Evolutionary conservation across 2,888 invertebrate species (phyloP).

Genomic region (Gibbula magus): DNA sequence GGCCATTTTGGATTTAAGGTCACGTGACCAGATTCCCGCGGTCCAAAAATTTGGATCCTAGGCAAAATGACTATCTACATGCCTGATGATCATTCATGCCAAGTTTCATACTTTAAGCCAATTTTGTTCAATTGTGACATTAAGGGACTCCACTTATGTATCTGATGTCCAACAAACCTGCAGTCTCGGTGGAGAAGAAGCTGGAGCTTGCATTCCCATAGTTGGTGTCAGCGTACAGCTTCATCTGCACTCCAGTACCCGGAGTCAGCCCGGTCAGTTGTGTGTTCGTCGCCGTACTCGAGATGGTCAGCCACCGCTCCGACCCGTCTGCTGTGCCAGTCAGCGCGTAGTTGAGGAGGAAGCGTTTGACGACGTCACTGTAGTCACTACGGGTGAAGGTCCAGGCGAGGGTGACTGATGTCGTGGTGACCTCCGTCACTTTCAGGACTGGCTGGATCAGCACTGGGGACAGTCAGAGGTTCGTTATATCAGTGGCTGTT

Average conservation of each 20-base stretch:
- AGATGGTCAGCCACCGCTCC: background rate
- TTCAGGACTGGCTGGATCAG: background rate
- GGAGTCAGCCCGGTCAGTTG: slow-evolving; percentile 21
- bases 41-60: no score
- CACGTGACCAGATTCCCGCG: no score
- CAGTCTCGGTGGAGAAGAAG: background rate
- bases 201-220: slow-evolving; percentile 15
- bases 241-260: slow-evolving; percentile 12
- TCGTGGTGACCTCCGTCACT: slow-evolving; percentile 23
- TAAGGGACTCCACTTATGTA: no score
- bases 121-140: no score
- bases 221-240: slow-evolving; percentile 21
- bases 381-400: slow-evolving; percentile 27
- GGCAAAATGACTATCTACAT: no score
- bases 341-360: slow-evolving; percentile 11
- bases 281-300: background rate
- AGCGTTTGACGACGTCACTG: slow-evolving; percentile 10
- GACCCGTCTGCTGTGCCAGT: background rate
- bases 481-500: no score
- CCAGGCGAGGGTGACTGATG: slow-evolving; percentile 21
- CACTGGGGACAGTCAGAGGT: background rate
- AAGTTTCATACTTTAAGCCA: no score
- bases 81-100: no score
- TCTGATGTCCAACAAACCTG: slow-evolving; percentile 15
- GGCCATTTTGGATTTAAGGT: no score